phyloP scores from a whole-genome alignment of 2,113 vertebrate genomes.

The Leiothrix lutea region DNA sequence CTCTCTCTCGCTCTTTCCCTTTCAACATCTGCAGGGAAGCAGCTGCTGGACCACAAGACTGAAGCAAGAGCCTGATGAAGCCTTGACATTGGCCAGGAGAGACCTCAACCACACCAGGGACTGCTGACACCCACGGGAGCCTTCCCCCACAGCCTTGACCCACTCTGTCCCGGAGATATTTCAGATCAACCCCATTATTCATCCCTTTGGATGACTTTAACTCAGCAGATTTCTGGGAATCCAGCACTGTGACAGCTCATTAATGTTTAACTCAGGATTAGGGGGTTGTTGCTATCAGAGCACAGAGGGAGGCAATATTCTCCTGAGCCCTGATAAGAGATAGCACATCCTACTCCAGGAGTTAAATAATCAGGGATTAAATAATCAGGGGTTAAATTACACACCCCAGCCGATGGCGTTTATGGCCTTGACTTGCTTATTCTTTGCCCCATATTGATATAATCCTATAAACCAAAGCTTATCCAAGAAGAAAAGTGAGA shows the following conservation, averaged over 20 bases:
- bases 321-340: background rate
- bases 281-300: background rate
- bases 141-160: background rate
- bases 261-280: conserved; percentile 6
- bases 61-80: background rate
- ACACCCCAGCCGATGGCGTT: accelerated
- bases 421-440: background rate
- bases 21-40: conserved; percentile 2
- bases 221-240: background rate
- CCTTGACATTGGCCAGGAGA: background rate
- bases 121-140: background rate
- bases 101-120: background rate
- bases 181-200: background rate
- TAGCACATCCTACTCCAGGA: background rate
- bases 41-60: background rate
- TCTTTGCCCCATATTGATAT: background rate
- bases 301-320: accelerated
- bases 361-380: background rate
- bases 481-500: background rate
- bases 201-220: background rate
- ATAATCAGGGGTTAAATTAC: background rate
- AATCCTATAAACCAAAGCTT: background rate
- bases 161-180: accelerated
- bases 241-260: accelerated
- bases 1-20: background rate